phyloP scores from a whole-genome alignment of 1,140 invertebrate genomes.

The Spodoptera litura region DNA sequence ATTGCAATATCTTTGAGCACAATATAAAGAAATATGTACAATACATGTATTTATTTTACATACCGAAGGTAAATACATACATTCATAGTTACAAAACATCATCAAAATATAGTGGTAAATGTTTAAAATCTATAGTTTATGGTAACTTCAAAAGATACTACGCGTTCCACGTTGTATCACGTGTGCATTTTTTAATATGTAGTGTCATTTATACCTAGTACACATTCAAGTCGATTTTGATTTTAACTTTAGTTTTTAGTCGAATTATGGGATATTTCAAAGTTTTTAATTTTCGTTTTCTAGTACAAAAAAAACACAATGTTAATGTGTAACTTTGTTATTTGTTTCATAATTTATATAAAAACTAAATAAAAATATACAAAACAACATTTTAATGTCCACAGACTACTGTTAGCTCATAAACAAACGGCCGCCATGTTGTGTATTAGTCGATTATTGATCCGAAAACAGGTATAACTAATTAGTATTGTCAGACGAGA shows the following conservation, averaged over 20 bases:
- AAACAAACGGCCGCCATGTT: no score
- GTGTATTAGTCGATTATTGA: neutral
- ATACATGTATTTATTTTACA: no score
- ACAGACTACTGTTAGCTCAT: no score
- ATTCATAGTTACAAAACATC: neutral
- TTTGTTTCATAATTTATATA: no score
- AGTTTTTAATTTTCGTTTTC: neutral
- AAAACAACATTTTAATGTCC: no score
- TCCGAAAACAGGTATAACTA: neutral
- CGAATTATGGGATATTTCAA: neutral
- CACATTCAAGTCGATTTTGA: slow-evolving; percentile 16
- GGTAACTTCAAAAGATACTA: slow-evolving; percentile 7
- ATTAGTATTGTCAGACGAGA: slow-evolving; percentile 8
- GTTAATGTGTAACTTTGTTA: no score
- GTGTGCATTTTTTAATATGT: slow-evolving; percentile 16
- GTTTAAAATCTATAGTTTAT: slow-evolving; percentile 4
- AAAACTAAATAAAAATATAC: no score
- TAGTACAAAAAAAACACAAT: no score
- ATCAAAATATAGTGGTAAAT: neutral
- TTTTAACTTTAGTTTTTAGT: neutral
- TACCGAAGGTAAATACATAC: neutral
- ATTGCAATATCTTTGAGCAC: no score
- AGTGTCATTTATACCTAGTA: neutral
- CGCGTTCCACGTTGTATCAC: slow-evolving; percentile 45
- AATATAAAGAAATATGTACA: no score